These are phyloP conservation scores for Drosophila differens DNA, from an alignment of 2,888 invertebrate genomes.

Conservation along the genomic window DNA sequence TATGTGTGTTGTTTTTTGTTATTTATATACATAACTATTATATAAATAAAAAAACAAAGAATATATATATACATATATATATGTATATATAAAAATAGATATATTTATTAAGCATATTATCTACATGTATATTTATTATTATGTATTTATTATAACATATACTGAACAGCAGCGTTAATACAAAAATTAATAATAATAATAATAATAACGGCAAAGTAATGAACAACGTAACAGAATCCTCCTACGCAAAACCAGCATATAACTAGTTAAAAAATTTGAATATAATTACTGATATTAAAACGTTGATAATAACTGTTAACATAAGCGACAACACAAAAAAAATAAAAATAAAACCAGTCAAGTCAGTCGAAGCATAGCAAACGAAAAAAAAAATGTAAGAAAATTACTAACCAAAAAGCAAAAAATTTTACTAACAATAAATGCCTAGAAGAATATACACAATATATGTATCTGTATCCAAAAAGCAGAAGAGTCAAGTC, in stretches of 20 bases:
- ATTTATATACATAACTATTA: constrained; percentile 82
- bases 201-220: constrained; percentile 51
- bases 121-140: constrained; percentile 83
- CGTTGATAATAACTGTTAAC: constrained; percentile 73
- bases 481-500: constrained; percentile 56
- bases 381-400: constrained; percentile 19
- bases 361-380: constrained; percentile 77
- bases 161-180: constrained; percentile 65
- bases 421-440: constrained; percentile 64
- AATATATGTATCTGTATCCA: constrained; percentile 38
- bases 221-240: constrained; percentile 74
- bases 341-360: constrained; percentile 54
- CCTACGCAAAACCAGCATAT: constrained; percentile 70
- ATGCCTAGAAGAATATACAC: constrained; percentile 46
- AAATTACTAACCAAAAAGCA: constrained; percentile 66
- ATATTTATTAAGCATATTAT: constrained; percentile 83
- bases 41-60: constrained; percentile 57
- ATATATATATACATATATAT: constrained; percentile 34
- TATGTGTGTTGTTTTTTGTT: constrained; percentile 84
- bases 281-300: constrained; percentile 61
- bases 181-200: constrained; percentile 36
- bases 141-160: constrained; percentile 82
- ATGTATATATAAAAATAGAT: constrained; percentile 67
- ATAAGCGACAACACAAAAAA: constrained; percentile 35
- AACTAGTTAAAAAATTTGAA: constrained; percentile 67